These are phyloP conservation scores for Ephialtes manifestator DNA, from an alignment of 2,888 invertebrate species.

Conservation along the genomic window DNA sequence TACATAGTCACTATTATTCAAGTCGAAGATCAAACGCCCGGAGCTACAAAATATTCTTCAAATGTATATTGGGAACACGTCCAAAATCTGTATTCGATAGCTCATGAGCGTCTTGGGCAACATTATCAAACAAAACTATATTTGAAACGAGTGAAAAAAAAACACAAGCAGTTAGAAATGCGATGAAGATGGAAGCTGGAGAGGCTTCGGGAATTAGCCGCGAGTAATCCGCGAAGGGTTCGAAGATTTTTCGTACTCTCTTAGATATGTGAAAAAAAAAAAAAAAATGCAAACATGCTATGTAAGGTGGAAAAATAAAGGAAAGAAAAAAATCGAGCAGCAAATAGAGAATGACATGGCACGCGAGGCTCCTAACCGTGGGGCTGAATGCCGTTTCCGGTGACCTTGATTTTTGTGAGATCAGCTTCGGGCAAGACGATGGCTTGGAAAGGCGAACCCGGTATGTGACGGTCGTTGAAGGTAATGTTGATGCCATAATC, in stretches of 20 bases:
- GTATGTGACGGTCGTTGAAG: constrained; percentile 94
- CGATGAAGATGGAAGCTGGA: constrained; percentile 30
- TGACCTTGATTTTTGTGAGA: constrained; percentile 90
- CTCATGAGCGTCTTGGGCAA: constrained; percentile 33
- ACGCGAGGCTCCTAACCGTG: constrained; percentile 88
- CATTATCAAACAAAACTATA: constrained; percentile 39
- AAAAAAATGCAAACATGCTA: constrained; percentile 42
- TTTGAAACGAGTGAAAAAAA: constrained; percentile 52
- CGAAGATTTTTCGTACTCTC: not conserved
- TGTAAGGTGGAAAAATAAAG: constrained; percentile 41
- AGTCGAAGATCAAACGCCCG: constrained; percentile 14
- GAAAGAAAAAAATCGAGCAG: constrained; percentile 61
- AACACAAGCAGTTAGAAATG: constrained; percentile 74
- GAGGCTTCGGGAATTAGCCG: not conserved
- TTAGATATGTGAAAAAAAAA: constrained; percentile 33
- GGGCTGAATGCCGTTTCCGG: constrained; percentile 92
- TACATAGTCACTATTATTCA: not conserved
- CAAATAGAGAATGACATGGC: constrained; percentile 60
- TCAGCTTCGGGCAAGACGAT: constrained; percentile 89
- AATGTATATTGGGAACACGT: not conserved
- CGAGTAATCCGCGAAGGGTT: constrained; percentile 18
- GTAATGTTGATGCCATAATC: constrained; percentile 95
- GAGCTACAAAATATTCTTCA: constrained; percentile 2
- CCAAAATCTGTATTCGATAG: constrained; percentile 29
- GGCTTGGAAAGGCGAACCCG: constrained; percentile 94